Conservation (phyloP, 1,140 invertebrate genomes). For the Portunus trituberculatus region DNA sequence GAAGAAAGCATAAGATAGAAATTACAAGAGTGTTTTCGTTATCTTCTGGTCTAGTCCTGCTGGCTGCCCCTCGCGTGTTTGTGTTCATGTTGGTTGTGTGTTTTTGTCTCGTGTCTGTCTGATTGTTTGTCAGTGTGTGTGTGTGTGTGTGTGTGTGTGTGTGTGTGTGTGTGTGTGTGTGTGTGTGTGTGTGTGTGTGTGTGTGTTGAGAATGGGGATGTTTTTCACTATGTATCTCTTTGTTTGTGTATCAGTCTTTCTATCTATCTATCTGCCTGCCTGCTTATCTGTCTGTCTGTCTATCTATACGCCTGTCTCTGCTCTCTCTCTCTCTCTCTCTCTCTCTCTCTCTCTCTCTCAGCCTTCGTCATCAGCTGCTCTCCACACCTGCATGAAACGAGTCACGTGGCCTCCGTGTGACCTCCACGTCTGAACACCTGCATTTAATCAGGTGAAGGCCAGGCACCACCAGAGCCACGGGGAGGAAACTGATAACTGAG, state of each 20-base stretch:
- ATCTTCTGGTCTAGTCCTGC: too few relatives aligned
- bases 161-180: neutral
- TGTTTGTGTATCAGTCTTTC: neutral
- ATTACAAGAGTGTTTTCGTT: too few relatives aligned
- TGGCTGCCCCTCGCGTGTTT: neutral
- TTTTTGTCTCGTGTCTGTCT: neutral
- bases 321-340: conserved; percentile 20
- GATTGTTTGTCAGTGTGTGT: neutral
- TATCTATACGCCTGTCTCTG: neutral
- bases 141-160: neutral
- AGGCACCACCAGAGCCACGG: neutral
- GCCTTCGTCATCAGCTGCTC: neutral
- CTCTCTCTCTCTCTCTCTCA: neutral
- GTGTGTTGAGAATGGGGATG: too few relatives aligned
- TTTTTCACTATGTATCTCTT: too few relatives aligned
- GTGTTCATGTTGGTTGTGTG: neutral
- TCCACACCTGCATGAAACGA: neutral
- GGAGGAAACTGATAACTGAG: neutral
- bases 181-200: neutral
- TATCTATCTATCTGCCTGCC: too few relatives aligned
- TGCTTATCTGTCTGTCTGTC: neutral
- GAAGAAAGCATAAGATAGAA: too few relatives aligned
- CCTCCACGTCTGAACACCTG: neutral
- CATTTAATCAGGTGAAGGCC: neutral
- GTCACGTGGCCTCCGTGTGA: neutral